Evolutionary conservation across 1,140 invertebrate species (phyloP).

Genomic region (Drosophila prosaltans): DNA sequence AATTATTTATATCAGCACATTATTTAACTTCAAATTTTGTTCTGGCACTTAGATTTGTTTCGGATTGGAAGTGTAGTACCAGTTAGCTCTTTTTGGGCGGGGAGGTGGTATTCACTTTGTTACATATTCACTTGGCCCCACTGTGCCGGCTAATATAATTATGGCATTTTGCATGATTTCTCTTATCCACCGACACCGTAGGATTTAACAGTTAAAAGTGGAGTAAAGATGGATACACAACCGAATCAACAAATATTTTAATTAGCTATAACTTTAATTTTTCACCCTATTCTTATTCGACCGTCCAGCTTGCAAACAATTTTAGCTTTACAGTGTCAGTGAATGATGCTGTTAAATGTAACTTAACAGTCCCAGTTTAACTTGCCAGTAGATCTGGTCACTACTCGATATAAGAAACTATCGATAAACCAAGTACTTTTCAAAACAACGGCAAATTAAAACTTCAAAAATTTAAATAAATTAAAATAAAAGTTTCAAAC

Average conservation of each 20-base stretch:
- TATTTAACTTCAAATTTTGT: background rate
- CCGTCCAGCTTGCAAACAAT: no score
- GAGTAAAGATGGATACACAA: background rate
- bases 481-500: no score
- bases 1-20: background rate
- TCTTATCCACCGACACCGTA: background rate
- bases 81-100: background rate
- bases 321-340: no score
- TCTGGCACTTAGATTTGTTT: background rate
- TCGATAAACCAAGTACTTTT: no score
- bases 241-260: background rate
- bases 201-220: background rate
- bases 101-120: background rate
- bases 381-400: no score
- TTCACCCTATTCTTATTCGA: background rate
- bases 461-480: no score
- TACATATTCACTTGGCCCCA: background rate
- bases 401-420: no score
- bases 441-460: no score
- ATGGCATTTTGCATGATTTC: background rate
- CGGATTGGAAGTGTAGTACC: background rate
- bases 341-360: no score
- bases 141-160: conserved; percentile 5
- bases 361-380: no score
- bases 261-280: background rate